Conservation (phyloP, 2,113 vertebrate species). For the Anhinga rufa region DNA sequence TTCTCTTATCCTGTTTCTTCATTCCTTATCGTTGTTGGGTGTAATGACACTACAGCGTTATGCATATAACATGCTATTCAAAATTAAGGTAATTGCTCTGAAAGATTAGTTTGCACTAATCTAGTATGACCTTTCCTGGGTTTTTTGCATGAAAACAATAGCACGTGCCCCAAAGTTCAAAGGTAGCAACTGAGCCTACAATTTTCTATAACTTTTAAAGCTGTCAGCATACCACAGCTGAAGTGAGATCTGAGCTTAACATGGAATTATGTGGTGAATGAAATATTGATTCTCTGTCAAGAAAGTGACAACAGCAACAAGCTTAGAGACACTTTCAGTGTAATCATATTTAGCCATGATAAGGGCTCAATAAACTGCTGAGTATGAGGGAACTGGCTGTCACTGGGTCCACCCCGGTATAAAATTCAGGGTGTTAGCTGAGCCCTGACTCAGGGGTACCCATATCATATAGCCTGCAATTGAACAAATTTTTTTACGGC, state of each 20-base stretch:
- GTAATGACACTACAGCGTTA: not conserved
- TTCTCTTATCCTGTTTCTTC: not conserved
- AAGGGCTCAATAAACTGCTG: slow-evolving; percentile 1
- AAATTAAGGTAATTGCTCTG: not conserved
- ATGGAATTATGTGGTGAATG: not conserved
- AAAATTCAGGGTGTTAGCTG: not conserved
- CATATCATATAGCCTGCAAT: not conserved
- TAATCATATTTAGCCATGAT: slow-evolving; percentile 1
- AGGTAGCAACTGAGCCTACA: not conserved
- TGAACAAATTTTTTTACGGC: not conserved
- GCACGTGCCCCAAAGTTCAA: not conserved
- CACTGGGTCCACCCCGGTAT: not conserved
- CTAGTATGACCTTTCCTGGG: not conserved
- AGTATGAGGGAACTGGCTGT: not conserved
- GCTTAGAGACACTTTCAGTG: not conserved
- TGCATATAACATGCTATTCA: not conserved
- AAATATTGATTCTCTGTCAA: slow-evolving; percentile 26
- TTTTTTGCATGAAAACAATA: not conserved
- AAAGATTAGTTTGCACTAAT: not conserved
- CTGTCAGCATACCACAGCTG: not conserved
- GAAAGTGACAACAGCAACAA: slow-evolving; percentile 9
- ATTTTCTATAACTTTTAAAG: not conserved
- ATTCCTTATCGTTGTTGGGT: not conserved
- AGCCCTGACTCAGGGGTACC: not conserved
- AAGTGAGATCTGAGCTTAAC: not conserved